These are phyloP conservation scores for Oxyscelio sp. DNA, from an alignment of 2,888 invertebrate species.

Conservation along the genomic window DNA sequence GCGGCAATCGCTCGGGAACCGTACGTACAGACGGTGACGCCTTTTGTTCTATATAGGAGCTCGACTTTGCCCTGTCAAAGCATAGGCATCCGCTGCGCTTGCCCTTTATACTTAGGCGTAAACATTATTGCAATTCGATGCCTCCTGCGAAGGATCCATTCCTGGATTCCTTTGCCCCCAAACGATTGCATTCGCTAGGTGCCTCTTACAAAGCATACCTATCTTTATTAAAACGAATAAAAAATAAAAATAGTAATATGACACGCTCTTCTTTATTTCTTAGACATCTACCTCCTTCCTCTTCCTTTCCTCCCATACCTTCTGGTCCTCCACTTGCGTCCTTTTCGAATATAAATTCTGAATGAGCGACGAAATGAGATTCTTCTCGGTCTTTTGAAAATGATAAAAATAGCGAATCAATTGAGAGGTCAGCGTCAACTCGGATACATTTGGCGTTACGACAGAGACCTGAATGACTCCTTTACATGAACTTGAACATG, in stretches of 20 bases:
- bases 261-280: too few relatives aligned
- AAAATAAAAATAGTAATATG: too few relatives aligned
- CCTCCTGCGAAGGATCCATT: not conserved
- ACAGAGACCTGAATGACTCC: constrained; percentile 14
- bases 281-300: too few relatives aligned
- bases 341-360: constrained; percentile 32
- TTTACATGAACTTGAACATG: not conserved
- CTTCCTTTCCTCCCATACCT: too few relatives aligned
- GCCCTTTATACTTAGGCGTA: constrained; percentile 12
- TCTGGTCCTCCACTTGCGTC: too few relatives aligned
- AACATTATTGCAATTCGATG: constrained; percentile 13
- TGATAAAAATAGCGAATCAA: constrained; percentile 68
- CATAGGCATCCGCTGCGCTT: constrained; percentile 3
- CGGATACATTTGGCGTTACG: constrained; percentile 21
- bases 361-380: constrained; percentile 60
- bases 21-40: constrained; percentile 26
- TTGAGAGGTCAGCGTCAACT: constrained; percentile 57
- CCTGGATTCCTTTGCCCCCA: too few relatives aligned
- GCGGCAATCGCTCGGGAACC: constrained; percentile 52
- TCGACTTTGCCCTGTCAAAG: constrained; percentile 28
- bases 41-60: constrained; percentile 45
- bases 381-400: constrained; percentile 43
- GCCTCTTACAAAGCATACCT: too few relatives aligned
- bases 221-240: too few relatives aligned
- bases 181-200: too few relatives aligned